Evolutionary conservation across 2,113 vertebrate species (phyloP).

Genomic region (Mustela lutreola): DNA sequence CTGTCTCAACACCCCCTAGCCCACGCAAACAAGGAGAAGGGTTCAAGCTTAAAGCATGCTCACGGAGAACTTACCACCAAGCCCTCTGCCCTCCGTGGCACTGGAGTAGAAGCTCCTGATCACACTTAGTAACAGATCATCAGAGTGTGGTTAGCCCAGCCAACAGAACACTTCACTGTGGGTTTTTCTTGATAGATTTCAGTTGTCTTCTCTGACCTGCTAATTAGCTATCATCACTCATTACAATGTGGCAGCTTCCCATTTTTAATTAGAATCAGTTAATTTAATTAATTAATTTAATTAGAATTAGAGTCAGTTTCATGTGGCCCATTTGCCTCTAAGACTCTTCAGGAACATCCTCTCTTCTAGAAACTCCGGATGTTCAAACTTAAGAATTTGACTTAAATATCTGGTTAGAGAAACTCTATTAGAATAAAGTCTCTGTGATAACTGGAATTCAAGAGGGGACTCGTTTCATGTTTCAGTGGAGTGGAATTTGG

Average conservation of each 20-base stretch:
- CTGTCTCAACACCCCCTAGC: background rate
- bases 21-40: background rate
- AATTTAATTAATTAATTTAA: background rate
- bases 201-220: background rate
- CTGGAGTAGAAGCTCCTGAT: too few species aligned
- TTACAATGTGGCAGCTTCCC: background rate
- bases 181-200: background rate
- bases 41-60: background rate
- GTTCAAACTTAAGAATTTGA: background rate
- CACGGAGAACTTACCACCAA: background rate
- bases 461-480: background rate
- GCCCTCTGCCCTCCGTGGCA: background rate
- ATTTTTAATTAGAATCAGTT: background rate
- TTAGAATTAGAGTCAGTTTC: background rate
- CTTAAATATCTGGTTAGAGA: conserved; percentile 5
- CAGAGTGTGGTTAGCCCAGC: background rate
- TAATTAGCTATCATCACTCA: background rate
- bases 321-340: background rate
- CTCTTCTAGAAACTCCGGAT: background rate
- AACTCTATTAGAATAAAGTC: conserved; percentile 18
- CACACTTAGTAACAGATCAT: background rate
- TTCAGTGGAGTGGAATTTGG: background rate
- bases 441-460: conserved; percentile 3
- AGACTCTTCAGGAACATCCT: background rate
- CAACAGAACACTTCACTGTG: background rate